Conservation (phyloP, 2,797 vertebrate species). For the Prionace glauca region DNA sequence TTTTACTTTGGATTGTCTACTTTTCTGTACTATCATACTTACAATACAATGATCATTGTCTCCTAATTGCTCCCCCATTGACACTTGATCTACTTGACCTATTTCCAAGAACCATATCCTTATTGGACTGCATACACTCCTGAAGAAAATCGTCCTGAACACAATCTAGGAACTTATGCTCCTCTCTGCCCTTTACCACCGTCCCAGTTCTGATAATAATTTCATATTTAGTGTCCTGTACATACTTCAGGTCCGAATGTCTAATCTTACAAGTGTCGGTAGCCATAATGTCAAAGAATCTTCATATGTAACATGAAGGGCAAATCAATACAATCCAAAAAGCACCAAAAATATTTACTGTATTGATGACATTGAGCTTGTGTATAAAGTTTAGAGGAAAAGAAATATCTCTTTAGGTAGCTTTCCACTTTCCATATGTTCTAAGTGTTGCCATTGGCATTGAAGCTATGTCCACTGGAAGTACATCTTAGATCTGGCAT, state of each 20-base stretch:
- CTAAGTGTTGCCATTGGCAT: background rate
- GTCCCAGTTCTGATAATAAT: background rate
- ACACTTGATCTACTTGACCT: too few species aligned
- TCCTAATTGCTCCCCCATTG: too few species aligned
- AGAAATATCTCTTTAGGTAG: background rate
- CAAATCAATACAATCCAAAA: background rate
- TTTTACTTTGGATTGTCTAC: too few species aligned
- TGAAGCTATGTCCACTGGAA: background rate
- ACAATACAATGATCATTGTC: too few species aligned
- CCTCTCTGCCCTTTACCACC: too few species aligned
- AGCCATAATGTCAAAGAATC: background rate
- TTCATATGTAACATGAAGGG: background rate
- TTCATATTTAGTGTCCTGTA: background rate
- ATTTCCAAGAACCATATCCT: too few species aligned
- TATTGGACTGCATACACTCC: too few species aligned
- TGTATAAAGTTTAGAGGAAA: background rate
- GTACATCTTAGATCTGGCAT: too few species aligned
- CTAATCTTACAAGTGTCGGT: background rate
- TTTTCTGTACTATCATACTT: too few species aligned
- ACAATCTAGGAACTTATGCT: too few species aligned
- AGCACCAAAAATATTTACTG: background rate
- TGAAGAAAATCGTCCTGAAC: too few species aligned
- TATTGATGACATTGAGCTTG: background rate
- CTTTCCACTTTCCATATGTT: background rate
- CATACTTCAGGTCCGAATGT: background rate